Evolutionary conservation across 2,113 vertebrate genomes (phyloP), one percentile per base, ranked within the genome.

Genomic region (Siniperca knerii): DNA sequence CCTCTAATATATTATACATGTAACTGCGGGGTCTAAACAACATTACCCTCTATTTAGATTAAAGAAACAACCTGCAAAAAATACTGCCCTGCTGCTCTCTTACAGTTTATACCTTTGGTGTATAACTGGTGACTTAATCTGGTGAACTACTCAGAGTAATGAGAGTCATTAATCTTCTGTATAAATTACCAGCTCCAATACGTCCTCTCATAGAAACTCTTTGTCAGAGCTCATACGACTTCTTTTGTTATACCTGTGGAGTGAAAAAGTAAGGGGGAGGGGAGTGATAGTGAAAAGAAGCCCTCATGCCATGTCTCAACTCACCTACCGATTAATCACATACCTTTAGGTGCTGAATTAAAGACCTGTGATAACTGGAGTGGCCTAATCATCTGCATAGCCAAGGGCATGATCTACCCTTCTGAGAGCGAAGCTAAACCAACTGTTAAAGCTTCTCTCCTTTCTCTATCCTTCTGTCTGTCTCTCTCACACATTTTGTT

Each of bases 201-300:
- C 76, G 1, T 90, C 75, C 67, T 73, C 76, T 85, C 61, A 81
- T 83, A 78, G 52, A 87, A 85, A 90, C 25, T 85, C 84, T 90
- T 87, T 87, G 79, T 90, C 62, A 37, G 77, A 70, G 75, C 84
- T 87, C 75, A 69, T 83, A 92, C 86, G 90, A 93, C 87, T 85
- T 94, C 88, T 94, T 95, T 94, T 95, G 94, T 95, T 94, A 60
- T 85, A 95, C 93, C 91, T 96, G 92, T 94, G 85, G 92, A 95
- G 82, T 88, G 70, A 79, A 82, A 90, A 88, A 82, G 75, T 82
- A 81, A 82, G 91, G 87, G 90, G 89, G 89, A 86, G 75, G 90
- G 90, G 52, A 76, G 83, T 6, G 81, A 77, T 79, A 71, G 83
- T 42, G 50, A 87, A 77, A 87, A 85, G 87, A 88, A 91, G 84